Evolutionary conservation across 2,888 invertebrate species (phyloP), one percentile per base, ranked within the genome.

Genomic region (Bugulina stolonifera): DNA sequence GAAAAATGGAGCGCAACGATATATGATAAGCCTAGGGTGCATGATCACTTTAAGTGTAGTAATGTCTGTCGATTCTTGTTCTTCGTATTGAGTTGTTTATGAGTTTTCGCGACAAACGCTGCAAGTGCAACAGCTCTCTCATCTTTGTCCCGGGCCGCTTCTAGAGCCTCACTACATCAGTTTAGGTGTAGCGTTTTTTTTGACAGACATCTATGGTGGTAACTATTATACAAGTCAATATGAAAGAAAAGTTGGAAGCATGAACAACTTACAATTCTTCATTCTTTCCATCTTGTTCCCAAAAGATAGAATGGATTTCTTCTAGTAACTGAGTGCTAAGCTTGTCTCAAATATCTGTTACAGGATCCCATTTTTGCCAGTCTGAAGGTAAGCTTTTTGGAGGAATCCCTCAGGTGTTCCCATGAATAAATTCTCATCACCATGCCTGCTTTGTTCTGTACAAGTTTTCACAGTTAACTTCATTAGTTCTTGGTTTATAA

Each of bases 211-310:
- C n/a, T n/a, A n/a, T n/a, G n/a, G n/a, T n/a, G n/a, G n/a, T n/a
- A n/a, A n/a, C n/a, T n/a, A 43, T 43, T 43, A 10, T 5, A 43
- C 10, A 43, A 43, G 18, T 43, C 5, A 43, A 10, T 43, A 18
- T 43, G 43, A 43, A 5, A 43, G 18, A 5, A 43, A 18, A 43
- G 18, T 22, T 43, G 18, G 18, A 43, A 10, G 18, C 43, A 43
- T 43, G 10, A 10, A 43, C n/a, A 14, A 64, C 64, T 64, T 64
- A 64, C 64, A 64, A 64, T 32, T 64, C 64, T 32, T 64, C 32
- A n/a, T 64, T 25, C 3, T 57, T 18, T 43, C 18, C 64, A 27
- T 64, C 64, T 64, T 64, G 27, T 14, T 32, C 32, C 64, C 64
- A 64, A 25, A 64, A 29, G 3, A 64, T 14, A 5, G 29, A 14